phyloP scores from a whole-genome alignment of 2,113 vertebrate species.

The Loxodonta africana region DNA sequence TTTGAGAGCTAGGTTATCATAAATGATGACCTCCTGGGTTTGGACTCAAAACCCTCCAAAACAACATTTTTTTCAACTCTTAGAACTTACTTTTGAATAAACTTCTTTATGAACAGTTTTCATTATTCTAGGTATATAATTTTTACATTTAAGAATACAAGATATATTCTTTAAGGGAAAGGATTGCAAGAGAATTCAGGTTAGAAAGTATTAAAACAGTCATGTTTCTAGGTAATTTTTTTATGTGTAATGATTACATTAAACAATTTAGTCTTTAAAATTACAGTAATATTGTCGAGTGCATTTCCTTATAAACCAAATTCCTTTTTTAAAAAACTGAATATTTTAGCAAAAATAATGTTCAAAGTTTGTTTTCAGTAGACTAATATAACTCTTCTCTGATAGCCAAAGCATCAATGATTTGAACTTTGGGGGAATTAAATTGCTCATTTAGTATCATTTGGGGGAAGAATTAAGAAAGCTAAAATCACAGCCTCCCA shows the following conservation, averaged over 20 bases:
- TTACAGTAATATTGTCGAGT: neutral
- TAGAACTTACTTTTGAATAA: constrained; percentile 6
- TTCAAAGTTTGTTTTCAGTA: constrained; percentile 58
- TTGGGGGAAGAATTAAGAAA: constrained; percentile 36
- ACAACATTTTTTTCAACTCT: constrained; percentile 28
- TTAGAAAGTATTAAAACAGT: constrained; percentile 15
- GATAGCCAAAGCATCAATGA: neutral
- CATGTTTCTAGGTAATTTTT: constrained; percentile 34
- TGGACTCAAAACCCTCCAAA: neutral
- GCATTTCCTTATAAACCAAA: constrained; percentile 7
- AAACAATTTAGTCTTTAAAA: constrained; percentile 16
- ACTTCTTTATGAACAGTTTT: neutral
- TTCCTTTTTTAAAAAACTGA: neutral
- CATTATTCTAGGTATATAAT: neutral
- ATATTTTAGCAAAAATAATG: constrained; percentile 18
- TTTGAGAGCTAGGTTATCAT: neutral
- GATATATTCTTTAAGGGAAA: neutral
- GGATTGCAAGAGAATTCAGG: neutral
- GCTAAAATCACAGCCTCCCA: constrained; percentile 74
- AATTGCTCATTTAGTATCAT: constrained; percentile 4
- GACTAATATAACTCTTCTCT: constrained; percentile 57
- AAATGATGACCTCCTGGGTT: constrained; percentile 26
- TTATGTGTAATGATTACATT: neutral
- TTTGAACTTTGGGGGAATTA: neutral
- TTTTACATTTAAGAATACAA: neutral